Evolutionary conservation across 1,140 invertebrate species (phyloP).

Genomic region (Colletes gigas): DNA sequence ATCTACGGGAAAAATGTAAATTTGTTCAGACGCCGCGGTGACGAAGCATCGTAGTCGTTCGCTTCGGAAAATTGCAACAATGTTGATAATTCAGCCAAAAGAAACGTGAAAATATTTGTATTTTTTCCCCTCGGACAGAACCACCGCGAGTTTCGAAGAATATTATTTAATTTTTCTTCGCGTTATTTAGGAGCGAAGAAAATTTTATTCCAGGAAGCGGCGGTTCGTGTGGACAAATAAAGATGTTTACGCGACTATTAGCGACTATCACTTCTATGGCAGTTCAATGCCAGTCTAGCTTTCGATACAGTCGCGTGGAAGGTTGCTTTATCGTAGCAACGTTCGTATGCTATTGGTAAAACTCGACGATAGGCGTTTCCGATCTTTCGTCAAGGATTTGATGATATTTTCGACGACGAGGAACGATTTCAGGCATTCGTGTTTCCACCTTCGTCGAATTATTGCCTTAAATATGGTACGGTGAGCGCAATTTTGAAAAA

Average conservation of each 20-base stretch:
- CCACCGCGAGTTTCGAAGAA: not conserved
- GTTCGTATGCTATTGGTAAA: not conserved
- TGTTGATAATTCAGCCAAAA: no score
- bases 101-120: no score
- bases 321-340: constrained; percentile 10
- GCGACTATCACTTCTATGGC: constrained; percentile 15
- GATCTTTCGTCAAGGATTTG: not conserved
- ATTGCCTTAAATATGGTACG: no score
- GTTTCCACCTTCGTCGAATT: no score
- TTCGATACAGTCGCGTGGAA: constrained; percentile 7
- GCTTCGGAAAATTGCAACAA: not conserved
- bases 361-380: not conserved
- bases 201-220: not conserved
- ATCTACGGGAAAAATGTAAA: constrained; percentile 4
- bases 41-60: no score
- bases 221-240: not conserved
- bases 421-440: not conserved
- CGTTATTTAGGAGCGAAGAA: not conserved
- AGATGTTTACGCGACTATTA: constrained; percentile 31
- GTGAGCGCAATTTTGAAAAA: no score
- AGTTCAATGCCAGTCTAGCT: constrained; percentile 14
- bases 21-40: not conserved
- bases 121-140: no score
- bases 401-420: not conserved
- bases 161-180: not conserved